These are phyloP conservation scores for Mythimna impura DNA, from an alignment of 2,888 invertebrate genomes.

Conservation along the genomic window DNA sequence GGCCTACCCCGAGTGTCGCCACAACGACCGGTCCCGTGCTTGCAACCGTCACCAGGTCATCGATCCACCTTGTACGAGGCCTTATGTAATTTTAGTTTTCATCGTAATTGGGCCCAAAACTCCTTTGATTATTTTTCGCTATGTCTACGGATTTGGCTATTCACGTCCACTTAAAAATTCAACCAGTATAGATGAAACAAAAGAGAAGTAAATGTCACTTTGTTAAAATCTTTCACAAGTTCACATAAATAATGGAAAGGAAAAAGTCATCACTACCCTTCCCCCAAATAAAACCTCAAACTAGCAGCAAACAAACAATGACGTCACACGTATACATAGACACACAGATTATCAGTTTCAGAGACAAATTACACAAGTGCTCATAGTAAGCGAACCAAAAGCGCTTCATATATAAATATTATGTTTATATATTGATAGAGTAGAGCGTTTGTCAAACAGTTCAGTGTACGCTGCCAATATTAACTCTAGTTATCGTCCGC, in stretches of 20 bases:
- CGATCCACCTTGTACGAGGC: no score
- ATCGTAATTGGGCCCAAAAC: no score
- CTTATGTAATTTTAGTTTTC: no score
- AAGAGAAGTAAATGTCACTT: no score
- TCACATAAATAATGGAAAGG: background rate
- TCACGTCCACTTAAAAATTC: no score
- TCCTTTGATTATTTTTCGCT: no score
- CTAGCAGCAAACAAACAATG: conserved; percentile 56
- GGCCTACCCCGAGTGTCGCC: no score
- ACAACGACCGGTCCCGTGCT: no score
- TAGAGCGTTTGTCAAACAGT: conserved; percentile 88
- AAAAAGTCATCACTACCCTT: background rate
- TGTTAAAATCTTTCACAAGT: no score
- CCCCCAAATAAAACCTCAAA: conserved; percentile 55
- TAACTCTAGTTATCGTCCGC: conserved; percentile 88
- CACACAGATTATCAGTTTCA: conserved; percentile 87
- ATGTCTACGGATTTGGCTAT: no score
- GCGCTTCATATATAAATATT: conserved; percentile 89
- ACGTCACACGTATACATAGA: conserved; percentile 69
- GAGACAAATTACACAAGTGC: conserved; percentile 87
- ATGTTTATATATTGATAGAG: conserved; percentile 91
- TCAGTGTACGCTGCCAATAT: conserved; percentile 88
- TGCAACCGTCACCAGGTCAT: no score
- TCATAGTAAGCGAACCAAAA: conserved; percentile 79
- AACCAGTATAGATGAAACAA: no score